Base-by-base conservation (phyloP, 2,797 vertebrate species). In the Pangasius krempfi region DNA sequence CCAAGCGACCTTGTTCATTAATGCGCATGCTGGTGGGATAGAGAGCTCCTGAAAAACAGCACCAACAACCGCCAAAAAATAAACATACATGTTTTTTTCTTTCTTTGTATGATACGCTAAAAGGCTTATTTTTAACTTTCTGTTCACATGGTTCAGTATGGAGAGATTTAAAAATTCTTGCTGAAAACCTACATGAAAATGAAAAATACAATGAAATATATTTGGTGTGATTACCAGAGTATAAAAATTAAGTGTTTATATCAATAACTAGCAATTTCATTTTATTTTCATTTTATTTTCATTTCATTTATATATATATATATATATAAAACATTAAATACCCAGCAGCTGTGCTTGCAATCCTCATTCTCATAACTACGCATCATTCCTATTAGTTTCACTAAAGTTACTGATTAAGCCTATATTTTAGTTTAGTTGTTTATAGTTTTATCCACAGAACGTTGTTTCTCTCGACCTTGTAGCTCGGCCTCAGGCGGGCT, bases 21-120 rank as follows among this genome's bases (percentile, higher is more conserved):
- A 99, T 98, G 0, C 97, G 96, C 98, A 99, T 99, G 93, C 98
- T 99, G 68, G 97, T 98, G 0, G 98, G 98, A 91, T 98, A 98
- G 72, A 99, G 94, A 0, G 97, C 97, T 83, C 98, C 98, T 99
- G 90, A 25, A 88, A 88, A 87, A 40, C 47, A 60, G 2, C 14
- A 33, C 70, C 72, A 37, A 44, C 22, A 30, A 58, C 9, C 13
- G 73, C 4, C 79, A 91, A 33, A 90, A 16, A 33, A 88, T 50
- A 2, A 78, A 86, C 54, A 82, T 3, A 7, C 0, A 7, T 22
- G 6, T 27, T 60, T 7, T 20, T 20, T 9, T 3, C 14, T 76
- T 50, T 76, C 76, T 79, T 80, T 2, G 1, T 20, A 12, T 1
- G 30, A 33, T 1, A 33, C 18, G 40, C 16, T 16, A 8, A 52